Conservation (phyloP, 2,888 invertebrate genomes). For the Catocala nupta region DNA sequence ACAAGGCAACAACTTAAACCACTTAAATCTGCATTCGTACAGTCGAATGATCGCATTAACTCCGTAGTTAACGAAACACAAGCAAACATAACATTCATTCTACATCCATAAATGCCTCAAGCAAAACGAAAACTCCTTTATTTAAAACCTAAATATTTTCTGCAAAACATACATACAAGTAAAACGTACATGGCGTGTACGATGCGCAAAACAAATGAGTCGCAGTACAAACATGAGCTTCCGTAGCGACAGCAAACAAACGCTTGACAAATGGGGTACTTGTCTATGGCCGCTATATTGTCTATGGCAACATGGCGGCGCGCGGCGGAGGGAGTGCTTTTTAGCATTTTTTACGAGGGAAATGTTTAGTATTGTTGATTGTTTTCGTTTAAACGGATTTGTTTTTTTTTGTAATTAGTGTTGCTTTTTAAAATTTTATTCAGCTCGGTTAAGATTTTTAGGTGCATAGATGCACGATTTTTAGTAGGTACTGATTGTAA, state of each 20-base stretch:
- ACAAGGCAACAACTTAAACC: too few species aligned
- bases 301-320: slow-evolving; percentile 21
- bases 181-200: slow-evolving; percentile 30
- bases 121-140: neutral
- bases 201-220: slow-evolving; percentile 57
- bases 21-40: too few species aligned
- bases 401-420: neutral
- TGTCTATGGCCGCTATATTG: slow-evolving; percentile 37
- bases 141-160: slow-evolving; percentile 15
- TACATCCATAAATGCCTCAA: neutral
- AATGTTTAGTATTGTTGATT: neutral
- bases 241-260: slow-evolving; percentile 50
- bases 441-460: too few species aligned
- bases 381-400: neutral
- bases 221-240: slow-evolving; percentile 49
- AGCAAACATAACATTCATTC: neutral
- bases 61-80: too few species aligned
- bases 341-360: slow-evolving; percentile 7
- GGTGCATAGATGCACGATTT: too few species aligned
- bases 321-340: slow-evolving; percentile 7
- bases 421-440: too few species aligned
- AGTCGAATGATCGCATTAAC: too few species aligned
- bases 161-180: slow-evolving; percentile 9
- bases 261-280: slow-evolving; percentile 54
- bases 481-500: too few species aligned